phyloP scores from a whole-genome alignment of 1,140 invertebrate genomes.

The Drosophila nebulosa region DNA sequence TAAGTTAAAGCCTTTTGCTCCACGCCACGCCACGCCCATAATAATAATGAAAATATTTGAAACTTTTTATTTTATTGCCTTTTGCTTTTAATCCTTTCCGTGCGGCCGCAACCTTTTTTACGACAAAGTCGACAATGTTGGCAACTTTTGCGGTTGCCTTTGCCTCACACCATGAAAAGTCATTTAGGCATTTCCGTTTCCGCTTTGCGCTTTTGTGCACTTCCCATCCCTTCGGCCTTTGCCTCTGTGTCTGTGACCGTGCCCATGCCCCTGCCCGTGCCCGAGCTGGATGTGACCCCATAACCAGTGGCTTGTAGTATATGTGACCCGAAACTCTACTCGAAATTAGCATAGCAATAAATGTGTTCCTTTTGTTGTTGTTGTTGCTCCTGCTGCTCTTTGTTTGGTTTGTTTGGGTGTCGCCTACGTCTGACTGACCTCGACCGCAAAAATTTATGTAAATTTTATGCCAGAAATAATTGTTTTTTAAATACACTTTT shows the following conservation, averaged over 20 bases:
- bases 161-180: slow-evolving; percentile 59
- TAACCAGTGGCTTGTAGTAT: not conserved
- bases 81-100: slow-evolving; percentile 75
- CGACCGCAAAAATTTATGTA: slow-evolving; percentile 71
- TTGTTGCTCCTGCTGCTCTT: slow-evolving; percentile 2
- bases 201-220: slow-evolving; percentile 69
- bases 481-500: slow-evolving; percentile 78
- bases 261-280: slow-evolving; percentile 1
- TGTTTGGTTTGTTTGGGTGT: slow-evolving; percentile 43
- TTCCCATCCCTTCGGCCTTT: slow-evolving; percentile 28
- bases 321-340: slow-evolving; percentile 49
- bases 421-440: slow-evolving; percentile 35
- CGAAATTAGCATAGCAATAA: slow-evolving; percentile 71
- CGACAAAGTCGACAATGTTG: slow-evolving; percentile 65
- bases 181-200: slow-evolving; percentile 78
- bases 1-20: slow-evolving; percentile 46
- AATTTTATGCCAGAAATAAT: slow-evolving; percentile 62
- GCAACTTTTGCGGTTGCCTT: slow-evolving; percentile 63
- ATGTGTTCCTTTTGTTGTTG: slow-evolving; percentile 32
- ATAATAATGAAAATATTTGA: slow-evolving; percentile 77
- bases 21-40: slow-evolving; percentile 16
- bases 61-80: slow-evolving; percentile 78
- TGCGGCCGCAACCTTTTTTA: slow-evolving; percentile 61
- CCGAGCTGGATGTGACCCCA: not conserved
- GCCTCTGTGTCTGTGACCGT: not conserved